Conservation (phyloP, 2,113 vertebrate genomes). For the Indicator indicator region DNA sequence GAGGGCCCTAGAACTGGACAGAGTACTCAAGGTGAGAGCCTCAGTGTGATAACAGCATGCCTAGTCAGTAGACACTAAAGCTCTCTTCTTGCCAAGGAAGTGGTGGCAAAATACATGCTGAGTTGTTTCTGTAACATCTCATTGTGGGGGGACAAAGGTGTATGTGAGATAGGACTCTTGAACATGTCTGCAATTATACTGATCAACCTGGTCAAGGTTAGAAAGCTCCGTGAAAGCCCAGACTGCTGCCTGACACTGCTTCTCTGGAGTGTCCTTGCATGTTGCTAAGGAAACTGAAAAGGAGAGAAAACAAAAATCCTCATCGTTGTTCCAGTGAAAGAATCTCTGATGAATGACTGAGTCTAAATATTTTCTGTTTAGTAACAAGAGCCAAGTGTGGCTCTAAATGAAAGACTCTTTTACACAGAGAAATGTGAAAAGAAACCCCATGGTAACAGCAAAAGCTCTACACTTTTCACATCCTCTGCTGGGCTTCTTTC, state of each 20-base stretch:
- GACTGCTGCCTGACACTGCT: not conserved
- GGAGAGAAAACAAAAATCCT: constrained; percentile 11
- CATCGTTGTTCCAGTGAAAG: not conserved
- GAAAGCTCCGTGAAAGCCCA: constrained; percentile 11
- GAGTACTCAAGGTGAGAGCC: not conserved
- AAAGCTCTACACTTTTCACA: not conserved
- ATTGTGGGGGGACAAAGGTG: not conserved
- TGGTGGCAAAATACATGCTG: not conserved
- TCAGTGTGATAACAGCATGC: not conserved
- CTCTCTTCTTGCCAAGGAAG: not conserved
- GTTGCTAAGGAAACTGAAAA: constrained; percentile 51
- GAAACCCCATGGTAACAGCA: not conserved
- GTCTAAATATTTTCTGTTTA: constrained; percentile 22
- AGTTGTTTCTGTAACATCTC: not conserved
- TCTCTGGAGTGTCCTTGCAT: constrained; percentile 7
- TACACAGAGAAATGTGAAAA: not conserved
- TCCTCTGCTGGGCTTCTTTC: not conserved
- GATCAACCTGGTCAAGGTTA: constrained; percentile 3
- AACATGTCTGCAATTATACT: constrained; percentile 1
- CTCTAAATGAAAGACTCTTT: not conserved
- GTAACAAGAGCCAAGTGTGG: not conserved
- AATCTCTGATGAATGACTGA: not conserved
- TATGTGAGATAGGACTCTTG: not conserved
- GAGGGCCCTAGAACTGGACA: too few species aligned
- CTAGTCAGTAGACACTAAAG: not conserved